Evolutionary conservation across 53 echinoderm and acorn worm species (phyloP).

Genomic region (Holothuria scabra): DNA sequence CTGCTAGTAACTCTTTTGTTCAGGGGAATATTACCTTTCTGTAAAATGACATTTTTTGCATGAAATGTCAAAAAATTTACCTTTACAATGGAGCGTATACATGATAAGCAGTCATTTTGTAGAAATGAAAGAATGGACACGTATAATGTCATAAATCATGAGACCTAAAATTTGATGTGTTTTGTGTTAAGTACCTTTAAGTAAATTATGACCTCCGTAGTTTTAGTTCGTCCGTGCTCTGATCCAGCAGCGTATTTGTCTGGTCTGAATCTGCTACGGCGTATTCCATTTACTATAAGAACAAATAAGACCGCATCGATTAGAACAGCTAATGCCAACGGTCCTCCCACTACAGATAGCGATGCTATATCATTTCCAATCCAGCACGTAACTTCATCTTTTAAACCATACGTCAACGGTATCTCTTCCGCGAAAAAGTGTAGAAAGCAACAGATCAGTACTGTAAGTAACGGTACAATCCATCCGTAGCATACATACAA

Average conservation of each 20-base stretch:
- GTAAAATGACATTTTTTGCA: too few species aligned
- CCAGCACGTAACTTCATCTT: not conserved
- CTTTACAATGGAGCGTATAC: too few species aligned
- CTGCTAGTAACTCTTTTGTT: too few species aligned
- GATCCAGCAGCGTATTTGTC: not conserved
- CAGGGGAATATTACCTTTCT: too few species aligned
- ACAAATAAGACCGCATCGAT: conserved; percentile 1
- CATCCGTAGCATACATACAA: conserved; percentile 4
- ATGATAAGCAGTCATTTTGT: too few species aligned
- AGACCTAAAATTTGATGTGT: too few species aligned
- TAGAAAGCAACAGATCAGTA: not conserved
- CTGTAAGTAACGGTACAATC: not conserved
- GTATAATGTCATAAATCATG: too few species aligned
- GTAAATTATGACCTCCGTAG: not conserved
- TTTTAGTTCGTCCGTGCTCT: not conserved
- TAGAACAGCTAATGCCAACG: not conserved
- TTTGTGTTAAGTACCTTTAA: not conserved
- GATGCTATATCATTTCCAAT: not conserved
- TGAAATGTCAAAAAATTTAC: too few species aligned
- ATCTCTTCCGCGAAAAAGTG: not conserved
- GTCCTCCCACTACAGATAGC: not conserved
- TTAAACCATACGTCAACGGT: conserved; percentile 10
- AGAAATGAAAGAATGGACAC: too few species aligned
- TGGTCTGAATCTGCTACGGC: conserved; percentile 14
- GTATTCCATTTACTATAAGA: not conserved